Base-by-base conservation (phyloP, 1,140 invertebrate species). In the Papilio xuthus region DNA sequence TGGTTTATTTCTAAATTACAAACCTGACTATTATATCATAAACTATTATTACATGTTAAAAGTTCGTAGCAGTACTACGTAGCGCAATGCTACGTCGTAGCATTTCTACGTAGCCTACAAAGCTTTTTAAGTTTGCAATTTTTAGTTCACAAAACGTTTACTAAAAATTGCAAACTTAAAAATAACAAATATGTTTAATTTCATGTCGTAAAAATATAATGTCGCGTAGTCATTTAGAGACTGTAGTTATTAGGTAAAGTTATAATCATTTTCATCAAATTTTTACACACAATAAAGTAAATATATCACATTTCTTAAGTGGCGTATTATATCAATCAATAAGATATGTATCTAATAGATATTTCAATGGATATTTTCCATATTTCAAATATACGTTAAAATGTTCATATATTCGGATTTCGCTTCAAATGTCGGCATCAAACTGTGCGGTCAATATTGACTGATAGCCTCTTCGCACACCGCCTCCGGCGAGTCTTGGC, bases 381-480 rank as follows among this genome's bases (percentile, higher is more conserved):
- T 42, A 47, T 73, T 50, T 53, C 44, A 73, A 41, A 73, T 47
- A n/a, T 26, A 73, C n/a, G 71, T 73, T 42, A 47, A 74, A 74
- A 53, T 53, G 72, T 32, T 47, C 18, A 4, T 47, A 26, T 20
- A 76, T 20, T 60, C 74, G 32, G 9, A 63, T 76, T 76, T 76
- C 74, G n/a, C 53, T 76, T 37, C 32, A 63, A 15, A 63, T 63
- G 26, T 32, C 12, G 50, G 53, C 74, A 76, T 76, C 74, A 53
- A 81, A 78, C 72, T 76, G 72, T 50, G 77, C 41, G 41, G 80
- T 78, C 77, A 77, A 80, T 80, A 79, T 79, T 79, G 71, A 79
- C 78, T 23, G 18, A 44, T 63, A 26, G 50, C 70, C 32, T 56
- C 69, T 67, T 63, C 23, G 53, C n/a, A 20, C n/a, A 50, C 56